These are phyloP conservation scores for Mugil cephalus DNA, from an alignment of 2,113 vertebrate species.

Conservation along the genomic window DNA sequence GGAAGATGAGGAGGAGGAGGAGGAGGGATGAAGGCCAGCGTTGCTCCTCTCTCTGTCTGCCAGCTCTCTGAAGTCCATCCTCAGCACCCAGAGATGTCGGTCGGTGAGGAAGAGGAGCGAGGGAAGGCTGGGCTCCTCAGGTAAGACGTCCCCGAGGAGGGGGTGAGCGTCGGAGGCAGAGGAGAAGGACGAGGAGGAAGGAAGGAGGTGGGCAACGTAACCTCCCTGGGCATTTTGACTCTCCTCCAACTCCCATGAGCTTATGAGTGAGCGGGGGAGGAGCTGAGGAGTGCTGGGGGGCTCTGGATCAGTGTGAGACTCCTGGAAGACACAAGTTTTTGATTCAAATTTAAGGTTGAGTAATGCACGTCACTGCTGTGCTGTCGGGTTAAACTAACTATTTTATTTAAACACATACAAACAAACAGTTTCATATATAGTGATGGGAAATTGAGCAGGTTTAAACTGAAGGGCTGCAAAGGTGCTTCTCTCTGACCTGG, in stretches of 20 bases:
- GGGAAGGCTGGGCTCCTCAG: conserved; percentile 77
- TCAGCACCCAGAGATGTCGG: conserved; percentile 89
- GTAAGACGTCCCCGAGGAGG: conserved; percentile 55
- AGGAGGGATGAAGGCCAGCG: conserved; percentile 61
- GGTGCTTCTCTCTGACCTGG: conserved; percentile 41
- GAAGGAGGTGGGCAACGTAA: conserved; percentile 87
- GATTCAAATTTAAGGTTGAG: not conserved
- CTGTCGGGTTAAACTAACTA: not conserved
- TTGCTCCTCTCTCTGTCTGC: conserved; percentile 74
- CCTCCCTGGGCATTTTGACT: conserved; percentile 86
- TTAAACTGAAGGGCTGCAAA: not conserved
- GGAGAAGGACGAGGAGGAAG: conserved; percentile 31
- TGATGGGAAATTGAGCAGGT: not conserved
- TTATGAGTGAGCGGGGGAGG: conserved; percentile 88
- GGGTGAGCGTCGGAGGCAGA: conserved; percentile 10
- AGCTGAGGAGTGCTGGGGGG: conserved; percentile 73
- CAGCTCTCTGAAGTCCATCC: conserved; percentile 87
- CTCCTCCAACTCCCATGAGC: conserved; percentile 89
- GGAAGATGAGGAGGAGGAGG: conserved; percentile 39
- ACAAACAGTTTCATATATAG: not conserved
- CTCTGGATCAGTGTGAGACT: not conserved
- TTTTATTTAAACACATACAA: not conserved
- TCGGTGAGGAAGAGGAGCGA: conserved; percentile 91
- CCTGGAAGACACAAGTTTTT: conserved; percentile 38
- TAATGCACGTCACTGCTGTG: not conserved